Evolutionary conservation across 2,113 vertebrate genomes (phyloP).

Genomic region (Leiothrix lutea): DNA sequence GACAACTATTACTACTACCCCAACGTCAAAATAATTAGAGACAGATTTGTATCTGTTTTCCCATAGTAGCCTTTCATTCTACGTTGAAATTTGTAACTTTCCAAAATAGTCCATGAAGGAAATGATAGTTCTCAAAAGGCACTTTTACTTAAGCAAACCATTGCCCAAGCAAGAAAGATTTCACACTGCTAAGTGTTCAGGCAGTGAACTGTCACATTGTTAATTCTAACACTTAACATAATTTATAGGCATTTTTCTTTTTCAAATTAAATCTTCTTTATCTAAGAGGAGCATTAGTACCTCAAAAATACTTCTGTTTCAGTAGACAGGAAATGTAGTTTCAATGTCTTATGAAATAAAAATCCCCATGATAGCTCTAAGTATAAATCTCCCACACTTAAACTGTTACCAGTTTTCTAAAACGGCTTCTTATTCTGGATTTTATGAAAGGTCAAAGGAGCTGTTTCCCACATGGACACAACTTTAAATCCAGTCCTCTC

Average conservation of each 20-base stretch:
- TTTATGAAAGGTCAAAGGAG: background rate
- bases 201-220: background rate
- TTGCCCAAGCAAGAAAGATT: background rate
- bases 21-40: background rate
- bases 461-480: background rate
- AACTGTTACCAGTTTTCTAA: background rate
- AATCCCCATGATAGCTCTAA: background rate
- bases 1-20: background rate
- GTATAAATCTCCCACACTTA: background rate
- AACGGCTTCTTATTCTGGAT: background rate
- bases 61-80: background rate
- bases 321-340: background rate
- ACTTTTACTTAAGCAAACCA: background rate
- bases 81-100: background rate
- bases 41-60: background rate
- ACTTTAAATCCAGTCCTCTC: background rate
- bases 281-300: background rate
- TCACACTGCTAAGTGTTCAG: background rate
- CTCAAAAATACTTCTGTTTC: background rate
- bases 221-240: background rate
- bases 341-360: background rate
- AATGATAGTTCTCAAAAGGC: background rate
- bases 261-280: background rate
- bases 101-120: background rate
- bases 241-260: background rate